Base-by-base conservation (phyloP, 2,888 invertebrate genomes). In the Ligdia adustata region DNA sequence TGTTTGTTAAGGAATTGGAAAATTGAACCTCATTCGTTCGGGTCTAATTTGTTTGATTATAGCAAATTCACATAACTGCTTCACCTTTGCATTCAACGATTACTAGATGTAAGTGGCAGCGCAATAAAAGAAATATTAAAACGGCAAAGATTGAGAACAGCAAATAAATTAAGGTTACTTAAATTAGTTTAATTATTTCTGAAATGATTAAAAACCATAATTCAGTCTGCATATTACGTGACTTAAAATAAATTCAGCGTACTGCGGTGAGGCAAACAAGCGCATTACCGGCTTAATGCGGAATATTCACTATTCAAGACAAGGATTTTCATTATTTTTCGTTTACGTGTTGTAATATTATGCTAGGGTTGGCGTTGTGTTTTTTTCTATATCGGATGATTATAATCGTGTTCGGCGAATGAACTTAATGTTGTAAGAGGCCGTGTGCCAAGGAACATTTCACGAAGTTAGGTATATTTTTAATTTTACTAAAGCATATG, bases 331-430 rank as follows among this genome's bases (percentile, higher is more conserved):
- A 69, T 69, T 63, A 59, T 64, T 65, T 72, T 68, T 65, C 58
- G 65, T 64, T 66, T 56, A 65, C 68, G 64, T 69, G 63, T 63
- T 66, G 59, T 57, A 57, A 71, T 66, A 74, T 72, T 69, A 69
- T 65, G 64, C 58, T 53, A 37, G 27, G 39, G 34, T 28, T 18
- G 9, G n/a, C 15, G 14, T 37, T 22, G 5, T 9, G 18, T 34
- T 12, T 28, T 12, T 14, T 15, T 29, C 2, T 5, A n/a, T 29
- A 29, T n/a, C n/a, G n/a, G n/a, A n/a, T n/a, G n/a, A n/a, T n/a
- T n/a, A n/a, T n/a, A n/a, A n/a, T n/a, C n/a, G n/a, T n/a, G n/a
- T n/a, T n/a, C n/a, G n/a, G n/a, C n/a, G n/a, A n/a, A n/a, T n/a
- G n/a, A n/a, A n/a, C n/a, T n/a, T n/a, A n/a, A n/a, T n/a, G n/a